Base-by-base conservation (phyloP, 2,797 vertebrate genomes). In the Enteromius mattozi region DNA sequence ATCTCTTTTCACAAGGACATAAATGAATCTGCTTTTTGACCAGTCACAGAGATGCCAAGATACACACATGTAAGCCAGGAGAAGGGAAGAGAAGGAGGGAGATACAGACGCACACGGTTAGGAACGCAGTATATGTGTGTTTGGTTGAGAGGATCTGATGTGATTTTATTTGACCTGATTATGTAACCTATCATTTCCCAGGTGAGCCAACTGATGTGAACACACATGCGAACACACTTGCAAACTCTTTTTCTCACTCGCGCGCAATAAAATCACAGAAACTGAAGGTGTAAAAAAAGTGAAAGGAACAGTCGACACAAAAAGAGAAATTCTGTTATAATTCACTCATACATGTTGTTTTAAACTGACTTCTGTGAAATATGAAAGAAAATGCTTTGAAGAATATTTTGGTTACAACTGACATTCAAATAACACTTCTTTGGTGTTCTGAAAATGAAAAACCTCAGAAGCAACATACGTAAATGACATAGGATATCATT, bases 141-240 rank as follows among this genome's bases (percentile, higher is more conserved):
- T 24, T 56, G 81, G 5, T 13, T 77, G 72, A 56, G 17, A 83
- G 61, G 47, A 61, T 69, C n/a, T 24, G 45, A 27, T 82, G 56
- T 63, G 59, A 75, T 78, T 59, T 78, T 70, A 70, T 70, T 78
- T 83, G 74, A 40, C 74, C 74, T 83, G 49, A 83, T 83, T 83
- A 83, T 70, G 65, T 78, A 83, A 83, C 82, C 51, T 69, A 78
- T 78, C 63, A 61, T 70, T 78, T 84, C 82, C 75, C 65, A 84
- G 82, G 82, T 84, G 74, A 84, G 74, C 35, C 37, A 13, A 33
- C 49, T 78, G 37, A 84, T 59, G 75, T 59, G 42, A 49, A 56
- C 49, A 49, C 54, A 71, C 51, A 77, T 30, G 33, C 24, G 4
- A 16, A 6, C 56, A 49, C 27, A 68, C 49, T 75, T 49, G 45